These are phyloP conservation scores for Saguinus midas DNA, from an alignment of 2,113 vertebrate genomes.

Conservation along the genomic window DNA sequence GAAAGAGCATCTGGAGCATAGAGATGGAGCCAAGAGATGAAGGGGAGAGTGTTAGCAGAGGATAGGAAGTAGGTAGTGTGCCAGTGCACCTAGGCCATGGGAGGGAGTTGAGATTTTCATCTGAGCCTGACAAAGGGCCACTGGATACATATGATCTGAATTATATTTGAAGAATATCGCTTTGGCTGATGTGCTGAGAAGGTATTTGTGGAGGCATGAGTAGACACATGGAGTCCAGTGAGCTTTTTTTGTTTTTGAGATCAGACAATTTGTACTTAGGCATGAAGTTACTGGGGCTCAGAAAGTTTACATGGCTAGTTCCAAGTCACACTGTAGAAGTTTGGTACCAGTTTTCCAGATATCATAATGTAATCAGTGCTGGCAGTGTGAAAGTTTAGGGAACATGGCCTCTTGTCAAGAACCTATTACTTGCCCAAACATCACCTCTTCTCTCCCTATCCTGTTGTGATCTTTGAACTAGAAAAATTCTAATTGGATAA, in stretches of 20 bases:
- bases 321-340: background rate
- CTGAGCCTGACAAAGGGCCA: background rate
- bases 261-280: background rate
- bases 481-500: background rate
- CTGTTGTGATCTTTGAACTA: background rate
- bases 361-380: background rate
- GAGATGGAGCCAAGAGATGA: background rate
- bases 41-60: background rate
- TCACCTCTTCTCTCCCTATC: too few relatives aligned
- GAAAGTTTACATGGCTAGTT: background rate
- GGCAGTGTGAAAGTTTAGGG: background rate
- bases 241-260: background rate
- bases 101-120: background rate
- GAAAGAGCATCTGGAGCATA: background rate
- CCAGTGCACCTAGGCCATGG: rapidly evolving
- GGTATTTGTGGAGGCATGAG: background rate
- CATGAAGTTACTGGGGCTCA: background rate
- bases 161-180: background rate
- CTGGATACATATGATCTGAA: background rate
- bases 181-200: background rate
- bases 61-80: background rate
- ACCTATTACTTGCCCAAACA: background rate
- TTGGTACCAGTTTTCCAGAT: background rate
- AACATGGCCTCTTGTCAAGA: rapidly evolving
- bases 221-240: background rate